phyloP scores from a whole-genome alignment of 2,797 vertebrate species.

The Oreochromis grahami region DNA sequence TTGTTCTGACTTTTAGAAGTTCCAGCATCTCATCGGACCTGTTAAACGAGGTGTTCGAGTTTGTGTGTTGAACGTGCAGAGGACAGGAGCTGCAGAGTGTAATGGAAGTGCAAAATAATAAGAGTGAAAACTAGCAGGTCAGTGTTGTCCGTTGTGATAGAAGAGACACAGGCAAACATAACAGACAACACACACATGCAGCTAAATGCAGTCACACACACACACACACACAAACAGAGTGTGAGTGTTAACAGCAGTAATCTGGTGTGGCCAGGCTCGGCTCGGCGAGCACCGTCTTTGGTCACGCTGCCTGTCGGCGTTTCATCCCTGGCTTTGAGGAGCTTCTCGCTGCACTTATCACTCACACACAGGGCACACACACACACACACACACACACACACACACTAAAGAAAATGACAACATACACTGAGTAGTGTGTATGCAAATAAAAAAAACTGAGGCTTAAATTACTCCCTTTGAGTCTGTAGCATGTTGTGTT shows the following conservation, averaged over 20 bases:
- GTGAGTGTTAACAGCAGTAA: slow-evolving; percentile 37
- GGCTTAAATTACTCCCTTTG: background rate
- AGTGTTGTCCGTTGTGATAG: background rate
- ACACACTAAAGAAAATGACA: slow-evolving; percentile 1
- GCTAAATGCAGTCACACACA: background rate
- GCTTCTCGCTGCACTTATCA: slow-evolving; percentile 38
- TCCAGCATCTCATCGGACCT: background rate
- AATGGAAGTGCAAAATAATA: background rate
- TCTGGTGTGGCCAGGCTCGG: slow-evolving; percentile 40
- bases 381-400: slow-evolving; percentile 15
- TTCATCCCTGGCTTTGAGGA: slow-evolving; percentile 57
- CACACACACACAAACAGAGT: background rate
- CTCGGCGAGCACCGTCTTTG: slow-evolving; percentile 35
- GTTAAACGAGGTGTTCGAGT: background rate
- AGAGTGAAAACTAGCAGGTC: background rate
- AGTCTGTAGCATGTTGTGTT: slow-evolving; percentile 14
- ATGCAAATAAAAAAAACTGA: slow-evolving; percentile 25
- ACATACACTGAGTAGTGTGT: background rate
- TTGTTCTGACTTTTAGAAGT: background rate
- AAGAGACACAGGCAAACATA: background rate
- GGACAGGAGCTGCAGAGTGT: background rate
- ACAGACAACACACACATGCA: background rate
- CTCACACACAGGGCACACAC: slow-evolving; percentile 20
- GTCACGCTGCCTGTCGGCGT: slow-evolving; percentile 44
- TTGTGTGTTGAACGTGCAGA: background rate